Percentiles rank a stretch among this genome's conserved stretches.
Conservation (phyloP, 1,140 invertebrate species). For the Helicoverpa zea region DNA sequence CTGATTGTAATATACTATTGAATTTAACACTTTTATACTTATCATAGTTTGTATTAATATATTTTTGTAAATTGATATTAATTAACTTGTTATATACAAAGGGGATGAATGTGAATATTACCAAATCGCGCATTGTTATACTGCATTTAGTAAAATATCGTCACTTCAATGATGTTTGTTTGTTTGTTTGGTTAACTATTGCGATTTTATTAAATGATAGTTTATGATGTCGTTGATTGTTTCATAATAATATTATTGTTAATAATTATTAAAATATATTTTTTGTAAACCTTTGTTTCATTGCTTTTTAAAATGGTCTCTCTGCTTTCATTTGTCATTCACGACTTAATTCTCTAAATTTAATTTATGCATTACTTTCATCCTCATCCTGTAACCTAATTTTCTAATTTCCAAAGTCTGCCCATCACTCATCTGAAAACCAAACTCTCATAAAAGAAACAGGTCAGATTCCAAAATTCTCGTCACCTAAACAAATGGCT, state of each 20-base stretch:
- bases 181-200: constrained; percentile 44
- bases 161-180: constrained; percentile 68
- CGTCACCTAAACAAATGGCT: neutral
- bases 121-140: constrained; percentile 75
- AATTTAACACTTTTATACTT: constrained; percentile 38
- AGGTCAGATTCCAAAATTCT: too few species aligned
- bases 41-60: constrained; percentile 32
- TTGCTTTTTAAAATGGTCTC: neutral
- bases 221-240: constrained; percentile 51
- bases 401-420: too few species aligned
- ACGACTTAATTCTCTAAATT: too few species aligned
- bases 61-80: constrained; percentile 47
- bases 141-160: constrained; percentile 60
- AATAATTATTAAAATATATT: constrained; percentile 53
- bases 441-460: neutral
- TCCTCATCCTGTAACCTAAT: neutral
- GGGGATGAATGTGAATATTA: constrained; percentile 68
- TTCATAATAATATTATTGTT: constrained; percentile 52
- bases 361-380: too few species aligned
- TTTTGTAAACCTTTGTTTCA: constrained; percentile 27
- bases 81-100: constrained; percentile 48
- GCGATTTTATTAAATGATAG: constrained; percentile 52
- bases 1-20: neutral
- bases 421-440: neutral
- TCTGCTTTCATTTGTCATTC: too few species aligned